Conservation (phyloP, 1,140 invertebrate genomes). For the Mesaphorura yosii region DNA sequence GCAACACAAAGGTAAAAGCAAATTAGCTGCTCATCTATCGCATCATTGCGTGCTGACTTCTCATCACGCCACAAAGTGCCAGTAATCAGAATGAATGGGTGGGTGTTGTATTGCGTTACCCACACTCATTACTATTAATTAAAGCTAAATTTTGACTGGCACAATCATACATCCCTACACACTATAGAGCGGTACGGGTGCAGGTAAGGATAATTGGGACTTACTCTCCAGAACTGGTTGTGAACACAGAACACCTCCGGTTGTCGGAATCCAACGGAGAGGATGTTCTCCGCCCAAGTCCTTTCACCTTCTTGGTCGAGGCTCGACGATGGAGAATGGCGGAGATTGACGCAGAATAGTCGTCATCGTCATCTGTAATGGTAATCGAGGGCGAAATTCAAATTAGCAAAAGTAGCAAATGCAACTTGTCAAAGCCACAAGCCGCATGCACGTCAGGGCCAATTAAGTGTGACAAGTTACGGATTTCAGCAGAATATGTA, state of each 20-base stretch:
- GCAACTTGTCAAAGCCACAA: background rate
- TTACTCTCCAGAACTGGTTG: constrained; percentile 76
- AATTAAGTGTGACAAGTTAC: background rate
- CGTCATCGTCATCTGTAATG: constrained; percentile 48
- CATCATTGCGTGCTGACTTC: too few species aligned
- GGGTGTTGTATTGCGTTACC: too few species aligned
- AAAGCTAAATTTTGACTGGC: too few species aligned
- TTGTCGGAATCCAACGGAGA: constrained; percentile 51
- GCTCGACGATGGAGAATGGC: constrained; percentile 64
- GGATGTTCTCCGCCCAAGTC: constrained; percentile 49
- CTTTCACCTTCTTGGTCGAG: constrained; percentile 42
- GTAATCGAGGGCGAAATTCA: background rate
- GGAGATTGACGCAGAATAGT: constrained; percentile 65
- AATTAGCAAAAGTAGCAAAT: background rate
- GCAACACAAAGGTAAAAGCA: constrained; percentile 18
- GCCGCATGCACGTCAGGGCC: background rate
- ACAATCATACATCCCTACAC: too few species aligned
- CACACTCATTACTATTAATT: too few species aligned
- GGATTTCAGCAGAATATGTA: constrained; percentile 4
- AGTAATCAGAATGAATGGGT: too few species aligned
- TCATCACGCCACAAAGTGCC: too few species aligned
- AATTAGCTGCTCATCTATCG: too few species aligned
- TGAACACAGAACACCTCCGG: constrained; percentile 63
- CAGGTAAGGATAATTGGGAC: constrained; percentile 26
- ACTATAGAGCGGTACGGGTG: too few species aligned